Evolutionary conservation across 2,888 invertebrate species (phyloP).

Genomic region (Trilocha varians): DNA sequence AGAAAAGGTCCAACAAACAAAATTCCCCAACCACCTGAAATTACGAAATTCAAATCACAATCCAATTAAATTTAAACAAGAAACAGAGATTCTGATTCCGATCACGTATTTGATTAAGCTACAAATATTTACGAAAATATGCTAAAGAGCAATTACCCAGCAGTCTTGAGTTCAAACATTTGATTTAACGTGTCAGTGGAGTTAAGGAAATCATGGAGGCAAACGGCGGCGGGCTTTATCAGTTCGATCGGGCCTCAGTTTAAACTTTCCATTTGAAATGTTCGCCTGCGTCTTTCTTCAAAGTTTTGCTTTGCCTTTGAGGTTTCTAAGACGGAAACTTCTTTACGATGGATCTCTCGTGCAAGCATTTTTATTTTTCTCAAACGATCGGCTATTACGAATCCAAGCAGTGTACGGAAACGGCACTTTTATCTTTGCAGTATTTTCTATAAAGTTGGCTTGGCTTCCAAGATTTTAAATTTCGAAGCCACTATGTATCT

Average conservation of each 20-base stretch:
- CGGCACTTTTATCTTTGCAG: no score
- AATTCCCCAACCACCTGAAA: no score
- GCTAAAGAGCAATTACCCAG: constrained; percentile 15
- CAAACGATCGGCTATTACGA: constrained; percentile 20
- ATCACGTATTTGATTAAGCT: constrained; percentile 1
- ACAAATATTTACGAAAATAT: constrained; percentile 5
- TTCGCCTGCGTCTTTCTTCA: constrained; percentile 49
- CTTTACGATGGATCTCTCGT: constrained; percentile 35
- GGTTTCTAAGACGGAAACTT: constrained; percentile 52
- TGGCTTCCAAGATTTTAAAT: no score
- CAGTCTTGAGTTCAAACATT: constrained; percentile 12
- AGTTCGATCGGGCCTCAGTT: constrained; percentile 36
- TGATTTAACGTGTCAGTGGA: constrained; percentile 23
- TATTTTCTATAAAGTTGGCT: no score
- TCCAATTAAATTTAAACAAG: neutral
- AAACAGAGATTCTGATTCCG: neutral
- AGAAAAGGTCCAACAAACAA: no score
- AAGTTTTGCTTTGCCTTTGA: constrained; percentile 54
- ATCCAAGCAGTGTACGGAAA: constrained; percentile 10
- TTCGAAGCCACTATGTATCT: no score
- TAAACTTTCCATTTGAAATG: constrained; percentile 51
- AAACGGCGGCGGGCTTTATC: constrained; percentile 39
- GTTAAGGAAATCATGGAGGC: constrained; percentile 35
- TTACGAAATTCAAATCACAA: neutral
- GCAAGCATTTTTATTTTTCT: constrained; percentile 36